These are phyloP conservation scores for Ophion ellenae DNA, from an alignment of 2,888 invertebrate genomes.

Conservation along the genomic window DNA sequence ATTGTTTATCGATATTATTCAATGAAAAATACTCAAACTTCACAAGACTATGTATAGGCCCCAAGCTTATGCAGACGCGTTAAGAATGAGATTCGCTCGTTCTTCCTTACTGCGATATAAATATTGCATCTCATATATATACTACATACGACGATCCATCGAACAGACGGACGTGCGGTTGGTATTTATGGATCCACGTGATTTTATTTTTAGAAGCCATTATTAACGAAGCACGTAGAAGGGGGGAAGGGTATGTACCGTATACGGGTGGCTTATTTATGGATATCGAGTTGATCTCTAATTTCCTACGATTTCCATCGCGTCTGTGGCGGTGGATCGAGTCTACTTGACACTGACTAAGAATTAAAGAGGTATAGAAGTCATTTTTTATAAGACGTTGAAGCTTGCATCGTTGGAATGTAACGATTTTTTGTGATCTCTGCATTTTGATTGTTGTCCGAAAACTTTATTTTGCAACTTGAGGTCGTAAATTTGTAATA, in stretches of 20 bases:
- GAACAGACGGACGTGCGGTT: slow-evolving; percentile 48
- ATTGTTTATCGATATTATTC: no score
- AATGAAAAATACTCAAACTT: no score
- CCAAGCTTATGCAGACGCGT: no score
- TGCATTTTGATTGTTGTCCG: no score
- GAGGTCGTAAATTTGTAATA: no score
- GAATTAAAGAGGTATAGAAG: background rate
- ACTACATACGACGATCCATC: slow-evolving; percentile 27
- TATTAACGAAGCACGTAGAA: slow-evolving; percentile 73
- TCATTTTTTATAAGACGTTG: background rate
- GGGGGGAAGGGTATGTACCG: background rate
- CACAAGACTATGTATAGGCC: no score
- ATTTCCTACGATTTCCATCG: slow-evolving; percentile 28
- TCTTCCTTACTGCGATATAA: background rate
- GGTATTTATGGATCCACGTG: slow-evolving; percentile 66
- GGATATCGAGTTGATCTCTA: slow-evolving; percentile 11
- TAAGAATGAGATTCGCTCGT: background rate
- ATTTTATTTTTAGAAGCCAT: slow-evolving; percentile 75
- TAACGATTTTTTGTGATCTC: no score
- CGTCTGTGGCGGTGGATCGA: background rate
- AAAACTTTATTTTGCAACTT: no score
- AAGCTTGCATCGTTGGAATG: no score
- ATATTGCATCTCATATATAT: background rate
- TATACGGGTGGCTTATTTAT: background rate
- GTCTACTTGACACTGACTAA: background rate